Evolutionary conservation across 2,888 invertebrate species (phyloP), one percentile per base, ranked within the genome.

Genomic region (Congeria kusceri): DNA sequence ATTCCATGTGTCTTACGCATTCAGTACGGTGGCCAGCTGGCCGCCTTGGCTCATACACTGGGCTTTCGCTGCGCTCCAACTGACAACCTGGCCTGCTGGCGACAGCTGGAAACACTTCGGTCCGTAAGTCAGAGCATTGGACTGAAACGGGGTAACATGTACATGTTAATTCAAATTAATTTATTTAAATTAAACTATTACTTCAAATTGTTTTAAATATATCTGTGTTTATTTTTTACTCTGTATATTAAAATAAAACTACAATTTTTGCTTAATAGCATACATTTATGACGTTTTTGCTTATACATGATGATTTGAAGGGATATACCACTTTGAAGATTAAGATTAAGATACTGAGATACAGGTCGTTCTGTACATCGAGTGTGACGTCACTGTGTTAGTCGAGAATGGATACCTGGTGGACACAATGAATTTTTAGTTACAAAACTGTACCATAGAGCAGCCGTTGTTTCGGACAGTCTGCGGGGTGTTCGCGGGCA

Each of bases 21-120:
- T 79, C 61, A 83, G 85, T 15, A 89, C 70, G 2, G 86, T 85
- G 20, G 86, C 89, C 25, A 89, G 73, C 23, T 84, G 74, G 1
- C 88, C 90, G 23, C 83, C 77, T 4, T 46, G 53, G 9, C 28
- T 29, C 25, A 29, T 47, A 66, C 90, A 90, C 27, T 46, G 57
- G 2, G 20, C n/a, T 59, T 86, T 77, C 0, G 89, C 88, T 13
- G 73, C 80, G 1, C 5, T 3, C 88, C 87, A 88, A 0, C 86
- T 59, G 23, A 69, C 66, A 39, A 39, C 39, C 39, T 39, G 39
- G 3, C 58, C 59, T 0, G 69, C 46, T 20, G 39, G 49, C 13
- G 74, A 71, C 28, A 87, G 62, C 44, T 72, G 73, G 73, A 83
- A 89, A 53, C 87, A 89, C 9, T 70, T 77, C n/a, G 77, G 77